A percentile compares a stretch with the other conserved stretches of the same genome.
phyloP scores from a whole-genome alignment of 2,797 vertebrate genomes.

The Oceanodroma leucorhoa region DNA sequence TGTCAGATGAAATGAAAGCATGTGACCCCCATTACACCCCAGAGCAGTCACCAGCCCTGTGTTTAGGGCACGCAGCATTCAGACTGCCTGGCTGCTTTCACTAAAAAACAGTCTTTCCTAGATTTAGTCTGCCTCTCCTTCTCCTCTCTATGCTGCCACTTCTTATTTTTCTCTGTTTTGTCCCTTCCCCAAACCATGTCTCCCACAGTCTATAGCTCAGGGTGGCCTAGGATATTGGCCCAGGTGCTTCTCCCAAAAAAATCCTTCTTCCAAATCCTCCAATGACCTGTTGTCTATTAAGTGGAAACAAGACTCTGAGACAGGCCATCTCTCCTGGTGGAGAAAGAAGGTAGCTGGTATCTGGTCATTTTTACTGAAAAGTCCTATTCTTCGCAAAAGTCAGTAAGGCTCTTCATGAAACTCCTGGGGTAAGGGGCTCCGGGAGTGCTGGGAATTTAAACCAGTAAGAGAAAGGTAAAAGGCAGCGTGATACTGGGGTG shows the following conservation, averaged over 20 bases:
- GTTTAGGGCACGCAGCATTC: fast-evolving
- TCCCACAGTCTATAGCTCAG: not conserved
- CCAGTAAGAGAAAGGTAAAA: not conserved
- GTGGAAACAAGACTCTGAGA: not conserved
- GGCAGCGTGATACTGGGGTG: not conserved
- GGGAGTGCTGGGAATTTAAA: not conserved
- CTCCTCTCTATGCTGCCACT: not conserved
- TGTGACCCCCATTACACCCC: not conserved
- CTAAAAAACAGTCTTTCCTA: not conserved
- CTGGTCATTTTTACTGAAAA: not conserved
- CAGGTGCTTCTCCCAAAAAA: not conserved
- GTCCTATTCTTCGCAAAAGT: not conserved
- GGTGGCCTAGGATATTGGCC: not conserved
- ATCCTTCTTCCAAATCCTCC: not conserved
- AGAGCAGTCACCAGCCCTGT: not conserved
- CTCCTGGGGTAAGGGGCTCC: not conserved
- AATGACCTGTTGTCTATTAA: not conserved
- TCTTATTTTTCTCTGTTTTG: not conserved
- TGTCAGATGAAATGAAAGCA: not conserved
- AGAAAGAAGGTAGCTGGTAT: not conserved
- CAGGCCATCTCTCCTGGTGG: not conserved
- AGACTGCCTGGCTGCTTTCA: not conserved
- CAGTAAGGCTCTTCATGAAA: not conserved
- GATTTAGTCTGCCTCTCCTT: not conserved
- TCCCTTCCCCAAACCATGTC: not conserved